Evolutionary conservation across 2,888 invertebrate species (phyloP), one percentile per base, ranked within the genome.

Genomic region (Platycheirus rosarum): DNA sequence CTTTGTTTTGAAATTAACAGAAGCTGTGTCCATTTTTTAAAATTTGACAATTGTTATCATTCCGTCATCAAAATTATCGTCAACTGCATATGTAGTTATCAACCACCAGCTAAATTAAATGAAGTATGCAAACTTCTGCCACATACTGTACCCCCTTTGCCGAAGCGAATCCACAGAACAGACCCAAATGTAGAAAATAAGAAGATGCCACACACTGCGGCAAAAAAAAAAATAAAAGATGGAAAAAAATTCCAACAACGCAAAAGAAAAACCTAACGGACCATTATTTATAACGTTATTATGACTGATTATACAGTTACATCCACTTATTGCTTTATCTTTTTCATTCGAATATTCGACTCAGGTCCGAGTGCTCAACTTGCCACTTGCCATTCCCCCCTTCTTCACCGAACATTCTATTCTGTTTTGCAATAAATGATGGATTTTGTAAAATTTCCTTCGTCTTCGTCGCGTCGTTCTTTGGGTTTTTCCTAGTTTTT

Each of bases 281-380:
- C 68, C 76, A 76, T 82, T 82, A 71, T 76, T 76, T 82, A 62
- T 71, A 71, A 71, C 71, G 68, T 82, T 82, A 82, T 82, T 76
- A 76, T 82, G 82, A 76, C 76, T 76, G 76, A 82, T 82, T 82
- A 76, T 82, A 70, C 76, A 76, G 82, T 82, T 82, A 82, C 46
- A 68, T 82, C 76, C 76, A 82, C 66, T 71, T 62, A 70, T 53
- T 77, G 57, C 76, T 68, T 46, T 35, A 37, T 32, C 29, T 3
- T 23, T 32, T 55, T 44, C 14, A 62, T 71, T 37, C 26, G 9
- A 26, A 6, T 42, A 75, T 75, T 76, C 76, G 62, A 37, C 62
- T 51, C 53, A 37, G 49, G 69, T 62, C 53, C 69, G 46, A 46
- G 55, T 42, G 62, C 23, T 13, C 11, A 14, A 14, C 20, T 35